Percentiles rank a stretch among this genome's conserved stretches.
phyloP scores from a whole-genome alignment of 2,888 invertebrate species.

The Nomada hirtipes region DNA sequence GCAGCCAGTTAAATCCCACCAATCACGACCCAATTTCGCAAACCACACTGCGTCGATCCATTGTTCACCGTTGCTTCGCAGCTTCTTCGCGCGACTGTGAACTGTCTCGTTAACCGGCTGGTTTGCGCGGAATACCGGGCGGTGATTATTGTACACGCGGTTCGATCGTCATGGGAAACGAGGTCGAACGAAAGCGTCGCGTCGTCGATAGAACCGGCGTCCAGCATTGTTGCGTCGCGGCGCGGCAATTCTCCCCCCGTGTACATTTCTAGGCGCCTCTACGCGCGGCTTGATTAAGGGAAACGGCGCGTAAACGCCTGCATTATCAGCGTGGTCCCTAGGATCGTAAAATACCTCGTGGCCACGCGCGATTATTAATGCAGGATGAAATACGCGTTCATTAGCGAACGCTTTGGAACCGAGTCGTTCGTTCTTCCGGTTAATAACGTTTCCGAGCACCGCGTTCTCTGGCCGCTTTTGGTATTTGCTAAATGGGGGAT shows the following conservation, averaged over 20 bases:
- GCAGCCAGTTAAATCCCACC: neutral
- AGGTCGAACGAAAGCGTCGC: slow-evolving; percentile 57
- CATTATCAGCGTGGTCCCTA: slow-evolving; percentile 29
- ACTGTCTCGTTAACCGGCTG: slow-evolving; percentile 10
- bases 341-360: slow-evolving; percentile 46
- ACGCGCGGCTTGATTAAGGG: slow-evolving; percentile 52
- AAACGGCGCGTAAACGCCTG: slow-evolving; percentile 25
- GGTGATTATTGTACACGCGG: slow-evolving; percentile 45
- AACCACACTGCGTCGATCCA: neutral
- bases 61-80: slow-evolving; percentile 16
- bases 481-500: neutral
- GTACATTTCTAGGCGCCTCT: slow-evolving; percentile 33
- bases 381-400: slow-evolving; percentile 42
- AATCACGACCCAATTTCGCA: slow-evolving; percentile 26
- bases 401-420: slow-evolving; percentile 29
- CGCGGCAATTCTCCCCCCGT: slow-evolving; percentile 15
- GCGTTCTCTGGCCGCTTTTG: neutral
- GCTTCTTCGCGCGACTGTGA: slow-evolving; percentile 18
- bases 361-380: slow-evolving; percentile 48
- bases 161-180: slow-evolving; percentile 50
- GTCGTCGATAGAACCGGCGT: slow-evolving; percentile 47
- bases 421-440: slow-evolving; percentile 27
- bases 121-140: slow-evolving; percentile 9
- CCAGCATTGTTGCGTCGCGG: slow-evolving; percentile 9
- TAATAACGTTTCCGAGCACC: slow-evolving; percentile 23